phyloP scores from a whole-genome alignment of 1,140 invertebrate genomes.

The Caenorhabditis tropicalis region DNA sequence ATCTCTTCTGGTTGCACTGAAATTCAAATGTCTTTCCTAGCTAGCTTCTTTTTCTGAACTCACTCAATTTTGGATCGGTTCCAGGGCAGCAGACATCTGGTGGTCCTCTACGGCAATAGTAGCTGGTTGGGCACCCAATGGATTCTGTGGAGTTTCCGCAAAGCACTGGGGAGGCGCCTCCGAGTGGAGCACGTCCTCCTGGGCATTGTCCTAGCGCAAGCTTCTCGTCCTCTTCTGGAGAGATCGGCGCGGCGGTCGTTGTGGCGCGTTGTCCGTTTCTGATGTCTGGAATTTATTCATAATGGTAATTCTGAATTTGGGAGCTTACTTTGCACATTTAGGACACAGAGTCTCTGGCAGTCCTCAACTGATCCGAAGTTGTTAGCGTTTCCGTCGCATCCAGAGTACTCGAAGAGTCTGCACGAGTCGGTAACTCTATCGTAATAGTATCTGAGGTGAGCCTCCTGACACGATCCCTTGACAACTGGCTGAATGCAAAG shows the following conservation, averaged over 20 bases:
- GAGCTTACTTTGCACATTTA: slow-evolving; percentile 29
- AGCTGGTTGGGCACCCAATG: slow-evolving; percentile 69
- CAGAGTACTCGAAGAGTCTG: slow-evolving; percentile 69
- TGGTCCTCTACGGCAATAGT: slow-evolving; percentile 66
- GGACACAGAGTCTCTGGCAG: slow-evolving; percentile 81
- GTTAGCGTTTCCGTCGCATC: slow-evolving; percentile 70
- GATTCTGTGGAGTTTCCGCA: slow-evolving; percentile 70
- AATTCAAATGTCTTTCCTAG: background rate
- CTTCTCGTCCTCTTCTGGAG: slow-evolving; percentile 25
- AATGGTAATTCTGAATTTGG: background rate
- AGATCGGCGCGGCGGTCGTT: slow-evolving; percentile 58
- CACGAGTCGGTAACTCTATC: slow-evolving; percentile 65
- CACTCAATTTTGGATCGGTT: slow-evolving; percentile 29
- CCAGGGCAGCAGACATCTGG: slow-evolving; percentile 70
- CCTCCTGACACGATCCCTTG: slow-evolving; percentile 63
- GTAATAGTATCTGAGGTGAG: slow-evolving; percentile 67
- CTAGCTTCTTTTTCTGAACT: background rate
- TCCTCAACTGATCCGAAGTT: slow-evolving; percentile 76
- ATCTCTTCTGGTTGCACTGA: slow-evolving; percentile 34
- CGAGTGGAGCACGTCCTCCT: slow-evolving; percentile 62
- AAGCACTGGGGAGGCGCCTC: slow-evolving; percentile 68
- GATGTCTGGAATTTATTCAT: slow-evolving; percentile 6
- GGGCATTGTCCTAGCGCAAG: slow-evolving; percentile 66
- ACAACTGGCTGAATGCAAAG: slow-evolving; percentile 61
- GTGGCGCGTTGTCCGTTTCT: slow-evolving; percentile 56